Percentiles rank a stretch among this genome's conserved stretches.
Conservation (phyloP, 2,888 invertebrate genomes). For the Aspidiotus rigidus region DNA sequence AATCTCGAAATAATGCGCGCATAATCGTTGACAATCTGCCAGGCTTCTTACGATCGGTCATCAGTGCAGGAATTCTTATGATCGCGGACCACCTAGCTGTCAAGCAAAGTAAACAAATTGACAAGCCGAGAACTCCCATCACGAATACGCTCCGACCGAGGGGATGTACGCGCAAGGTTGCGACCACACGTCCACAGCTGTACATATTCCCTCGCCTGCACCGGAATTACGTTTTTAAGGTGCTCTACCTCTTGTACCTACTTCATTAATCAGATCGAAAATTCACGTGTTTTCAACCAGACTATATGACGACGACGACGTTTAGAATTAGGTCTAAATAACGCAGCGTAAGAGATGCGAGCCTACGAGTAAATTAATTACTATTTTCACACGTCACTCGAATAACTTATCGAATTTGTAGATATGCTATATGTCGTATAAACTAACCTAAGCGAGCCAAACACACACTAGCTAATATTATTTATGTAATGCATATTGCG, state of each 20-base stretch:
- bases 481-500: too few species aligned
- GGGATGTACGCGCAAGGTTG: too few species aligned
- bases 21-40: too few species aligned
- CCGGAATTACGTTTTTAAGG: not conserved
- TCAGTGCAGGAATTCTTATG: not conserved
- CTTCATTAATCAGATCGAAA: not conserved
- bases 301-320: not conserved
- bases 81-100: not conserved
- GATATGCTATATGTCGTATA: too few species aligned
- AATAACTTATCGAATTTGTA: too few species aligned
- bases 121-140: constrained; percentile 7
- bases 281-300: not conserved
- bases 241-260: not conserved
- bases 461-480: too few species aligned
- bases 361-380: not conserved
- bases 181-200: too few species aligned
- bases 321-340: too few species aligned
- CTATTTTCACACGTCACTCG: not conserved
- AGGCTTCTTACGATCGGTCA: not conserved
- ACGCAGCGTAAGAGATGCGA: not conserved
- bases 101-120: constrained; percentile 16
- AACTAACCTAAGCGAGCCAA: too few species aligned
- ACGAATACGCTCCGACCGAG: not conserved
- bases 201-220: not conserved
- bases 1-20: too few species aligned